Conservation (phyloP, 53 echinoderm and acorn worm genomes). For the Paracentrotus lividus region DNA sequence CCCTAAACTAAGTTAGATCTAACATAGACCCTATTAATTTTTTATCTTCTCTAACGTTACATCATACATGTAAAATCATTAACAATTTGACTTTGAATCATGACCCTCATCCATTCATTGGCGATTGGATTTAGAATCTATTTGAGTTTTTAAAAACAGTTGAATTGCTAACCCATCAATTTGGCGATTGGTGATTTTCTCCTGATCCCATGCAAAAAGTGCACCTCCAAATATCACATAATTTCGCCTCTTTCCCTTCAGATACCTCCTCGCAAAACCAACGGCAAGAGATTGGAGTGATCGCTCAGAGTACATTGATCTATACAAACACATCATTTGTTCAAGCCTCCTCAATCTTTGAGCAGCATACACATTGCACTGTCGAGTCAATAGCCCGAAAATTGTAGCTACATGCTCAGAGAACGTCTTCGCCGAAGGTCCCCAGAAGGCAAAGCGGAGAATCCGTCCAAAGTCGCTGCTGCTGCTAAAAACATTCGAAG, state of each 20-base stretch:
- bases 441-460: not conserved
- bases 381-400: constrained; percentile 77
- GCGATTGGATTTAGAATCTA: too few relatives aligned
- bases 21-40: too few relatives aligned
- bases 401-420: constrained; percentile 72
- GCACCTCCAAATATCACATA: constrained; percentile 94
- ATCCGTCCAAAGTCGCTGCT: not conserved
- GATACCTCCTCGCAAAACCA: constrained; percentile 81
- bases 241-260: constrained; percentile 77
- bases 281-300: constrained; percentile 82
- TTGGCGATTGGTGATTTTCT: constrained; percentile 74
- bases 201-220: constrained; percentile 85
- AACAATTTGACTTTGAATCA: too few relatives aligned
- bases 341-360: constrained; percentile 87
- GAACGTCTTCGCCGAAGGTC: constrained; percentile 68
- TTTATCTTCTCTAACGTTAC: too few relatives aligned
- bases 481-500: not conserved
- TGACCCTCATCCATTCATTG: too few relatives aligned
- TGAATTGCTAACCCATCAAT: constrained; percentile 63
- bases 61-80: too few relatives aligned
- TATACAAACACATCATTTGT: constrained; percentile 82
- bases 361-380: constrained; percentile 87
- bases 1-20: too few relatives aligned
- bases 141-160: not conserved
- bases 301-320: constrained; percentile 83